A percentile compares a stretch with the other conserved stretches of the same genome.
Evolutionary conservation across 2,797 vertebrate genomes (phyloP).

Genomic region (Phoebastria nigripes): DNA sequence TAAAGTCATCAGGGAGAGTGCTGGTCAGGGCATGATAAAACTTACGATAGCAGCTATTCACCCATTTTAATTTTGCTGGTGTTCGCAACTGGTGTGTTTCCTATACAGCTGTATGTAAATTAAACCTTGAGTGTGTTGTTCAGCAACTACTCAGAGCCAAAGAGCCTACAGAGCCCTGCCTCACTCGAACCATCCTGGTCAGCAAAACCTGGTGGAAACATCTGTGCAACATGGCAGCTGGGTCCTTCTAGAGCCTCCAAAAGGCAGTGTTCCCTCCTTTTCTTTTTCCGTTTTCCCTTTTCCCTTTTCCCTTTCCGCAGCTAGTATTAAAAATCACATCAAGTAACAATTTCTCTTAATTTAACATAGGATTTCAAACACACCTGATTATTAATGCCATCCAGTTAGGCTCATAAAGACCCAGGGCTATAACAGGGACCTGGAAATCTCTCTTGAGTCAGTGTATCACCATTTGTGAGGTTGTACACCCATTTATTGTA

Average conservation of each 20-base stretch:
- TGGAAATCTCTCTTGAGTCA: background rate
- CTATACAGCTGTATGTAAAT: background rate
- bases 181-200: background rate
- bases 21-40: background rate
- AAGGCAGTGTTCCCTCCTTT: background rate
- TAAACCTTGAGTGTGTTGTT: background rate
- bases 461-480: background rate
- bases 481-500: background rate
- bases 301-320: background rate
- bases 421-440: background rate
- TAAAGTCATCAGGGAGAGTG: slow-evolving; percentile 15
- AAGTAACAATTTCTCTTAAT: background rate
- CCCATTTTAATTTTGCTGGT: background rate
- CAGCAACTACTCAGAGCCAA: background rate
- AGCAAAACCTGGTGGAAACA: background rate
- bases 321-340: background rate
- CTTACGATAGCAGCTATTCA: background rate
- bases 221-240: background rate
- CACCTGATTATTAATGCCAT: background rate
- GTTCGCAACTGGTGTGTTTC: background rate
- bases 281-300: background rate
- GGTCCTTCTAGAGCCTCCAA: background rate
- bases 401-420: background rate
- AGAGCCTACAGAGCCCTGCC: background rate
- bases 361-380: background rate